These are phyloP conservation scores for Bombus haemorrhoidalis DNA, from an alignment of 1,140 invertebrate species.

Conservation along the genomic window DNA sequence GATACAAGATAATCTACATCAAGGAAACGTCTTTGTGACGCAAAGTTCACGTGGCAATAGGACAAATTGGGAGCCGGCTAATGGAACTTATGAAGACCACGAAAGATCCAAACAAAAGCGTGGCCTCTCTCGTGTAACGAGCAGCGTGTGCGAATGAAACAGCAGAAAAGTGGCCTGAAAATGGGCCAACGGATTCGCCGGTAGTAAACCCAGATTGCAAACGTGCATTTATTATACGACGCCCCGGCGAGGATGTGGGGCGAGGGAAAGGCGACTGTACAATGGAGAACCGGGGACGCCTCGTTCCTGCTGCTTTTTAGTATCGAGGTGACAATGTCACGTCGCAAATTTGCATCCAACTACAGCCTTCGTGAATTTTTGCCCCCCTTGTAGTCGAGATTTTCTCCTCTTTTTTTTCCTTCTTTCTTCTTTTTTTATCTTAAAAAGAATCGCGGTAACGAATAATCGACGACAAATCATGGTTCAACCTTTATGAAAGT, in stretches of 20 bases:
- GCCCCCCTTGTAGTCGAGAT: not conserved
- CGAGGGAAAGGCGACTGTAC: conserved; percentile 39
- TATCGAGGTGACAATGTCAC: conserved; percentile 60
- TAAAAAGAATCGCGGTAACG: not conserved
- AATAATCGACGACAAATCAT: not conserved
- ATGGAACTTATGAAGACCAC: conserved; percentile 53
- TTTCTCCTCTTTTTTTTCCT: not conserved
- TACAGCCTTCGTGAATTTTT: not conserved
- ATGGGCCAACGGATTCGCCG: conserved; percentile 62
- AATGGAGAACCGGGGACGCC: conserved; percentile 58
- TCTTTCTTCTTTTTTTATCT: not conserved
- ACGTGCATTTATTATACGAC: conserved; percentile 64
- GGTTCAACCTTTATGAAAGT: too few relatives aligned
- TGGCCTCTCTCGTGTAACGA: conserved; percentile 37
- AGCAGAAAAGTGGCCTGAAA: conserved; percentile 65
- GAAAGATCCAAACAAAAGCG: conserved; percentile 60
- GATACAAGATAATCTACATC: not conserved
- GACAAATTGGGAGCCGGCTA: conserved; percentile 56
- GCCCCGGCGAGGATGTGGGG: not conserved
- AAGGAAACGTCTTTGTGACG: not conserved
- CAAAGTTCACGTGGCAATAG: conserved; percentile 44
- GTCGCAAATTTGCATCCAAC: conserved; percentile 17
- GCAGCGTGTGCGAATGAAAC: conserved; percentile 46
- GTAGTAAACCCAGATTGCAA: conserved; percentile 69
- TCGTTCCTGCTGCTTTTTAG: conserved; percentile 62